Evolutionary conservation across 2,888 invertebrate species (phyloP).

Genomic region (Macrophya alboannulata): DNA sequence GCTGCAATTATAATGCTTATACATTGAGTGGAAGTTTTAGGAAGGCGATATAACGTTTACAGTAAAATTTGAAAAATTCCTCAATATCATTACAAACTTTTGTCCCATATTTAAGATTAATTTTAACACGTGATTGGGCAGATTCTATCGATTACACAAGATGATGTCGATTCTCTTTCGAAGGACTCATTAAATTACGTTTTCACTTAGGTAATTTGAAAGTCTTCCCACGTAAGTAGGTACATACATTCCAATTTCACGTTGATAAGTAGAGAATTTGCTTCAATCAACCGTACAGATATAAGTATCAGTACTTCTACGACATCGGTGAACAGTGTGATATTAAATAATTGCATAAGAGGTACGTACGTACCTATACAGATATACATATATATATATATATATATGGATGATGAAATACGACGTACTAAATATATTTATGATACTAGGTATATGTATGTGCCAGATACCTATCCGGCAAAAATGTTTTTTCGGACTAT

Average conservation of each 20-base stretch:
- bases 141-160: neutral
- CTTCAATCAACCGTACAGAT: neutral
- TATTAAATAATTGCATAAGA: conserved; percentile 6
- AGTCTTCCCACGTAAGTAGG: neutral
- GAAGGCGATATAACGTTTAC: neutral
- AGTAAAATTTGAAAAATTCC: neutral
- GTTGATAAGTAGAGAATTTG: neutral
- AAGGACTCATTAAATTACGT: neutral
- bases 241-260: neutral
- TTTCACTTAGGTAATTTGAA: neutral
- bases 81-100: neutral
- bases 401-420: conserved; percentile 3
- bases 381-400: too few species aligned
- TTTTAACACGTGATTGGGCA: neutral
- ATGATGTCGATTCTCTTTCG: neutral
- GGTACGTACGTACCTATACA: neutral
- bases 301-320: neutral
- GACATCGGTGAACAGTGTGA: neutral
- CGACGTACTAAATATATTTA: conserved; percentile 31
- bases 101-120: neutral
- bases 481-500: neutral
- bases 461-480: neutral
- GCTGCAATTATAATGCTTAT: neutral
- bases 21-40: neutral
- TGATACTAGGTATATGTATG: neutral